These are phyloP conservation scores for Electrona antarctica DNA, from an alignment of 2,113 vertebrate genomes.

Conservation along the genomic window DNA sequence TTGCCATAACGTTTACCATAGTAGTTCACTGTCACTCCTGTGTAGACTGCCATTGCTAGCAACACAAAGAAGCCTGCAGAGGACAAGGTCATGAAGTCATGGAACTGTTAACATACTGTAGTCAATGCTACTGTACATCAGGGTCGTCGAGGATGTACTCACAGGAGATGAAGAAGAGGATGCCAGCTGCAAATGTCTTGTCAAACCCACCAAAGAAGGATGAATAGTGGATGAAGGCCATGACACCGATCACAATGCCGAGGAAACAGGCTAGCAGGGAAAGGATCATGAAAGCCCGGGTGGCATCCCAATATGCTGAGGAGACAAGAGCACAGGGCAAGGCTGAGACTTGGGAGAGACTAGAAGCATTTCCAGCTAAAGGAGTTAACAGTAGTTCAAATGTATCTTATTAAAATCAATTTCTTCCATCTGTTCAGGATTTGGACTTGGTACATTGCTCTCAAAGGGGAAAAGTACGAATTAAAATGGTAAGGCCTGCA, in stretches of 20 bases:
- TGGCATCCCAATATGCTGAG: conserved; percentile 81
- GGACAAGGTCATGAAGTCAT: neutral
- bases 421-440: too few relatives aligned
- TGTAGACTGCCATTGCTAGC: conserved; percentile 83
- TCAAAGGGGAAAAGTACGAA: too few relatives aligned
- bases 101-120: neutral
- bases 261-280: conserved; percentile 81
- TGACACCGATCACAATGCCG: conserved; percentile 79
- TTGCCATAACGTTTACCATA: conserved; percentile 81
- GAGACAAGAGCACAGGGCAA: conserved; percentile 2
- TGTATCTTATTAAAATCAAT: too few relatives aligned
- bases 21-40: conserved; percentile 83
- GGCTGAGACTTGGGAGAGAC: neutral
- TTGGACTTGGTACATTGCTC: too few relatives aligned
- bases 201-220: conserved; percentile 80
- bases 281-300: conserved; percentile 82
- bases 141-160: conserved; percentile 17
- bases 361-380: neutral
- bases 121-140: neutral
- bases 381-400: too few relatives aligned
- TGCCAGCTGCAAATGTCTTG: conserved; percentile 81
- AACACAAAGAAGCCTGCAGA: conserved; percentile 79
- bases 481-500: too few relatives aligned
- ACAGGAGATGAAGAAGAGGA: conserved; percentile 84
- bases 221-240: conserved; percentile 82